Evolutionary conservation across 2,888 invertebrate genomes (phyloP), one percentile per base, ranked within the genome.

Genomic region (Cecidostiba fungosa): DNA sequence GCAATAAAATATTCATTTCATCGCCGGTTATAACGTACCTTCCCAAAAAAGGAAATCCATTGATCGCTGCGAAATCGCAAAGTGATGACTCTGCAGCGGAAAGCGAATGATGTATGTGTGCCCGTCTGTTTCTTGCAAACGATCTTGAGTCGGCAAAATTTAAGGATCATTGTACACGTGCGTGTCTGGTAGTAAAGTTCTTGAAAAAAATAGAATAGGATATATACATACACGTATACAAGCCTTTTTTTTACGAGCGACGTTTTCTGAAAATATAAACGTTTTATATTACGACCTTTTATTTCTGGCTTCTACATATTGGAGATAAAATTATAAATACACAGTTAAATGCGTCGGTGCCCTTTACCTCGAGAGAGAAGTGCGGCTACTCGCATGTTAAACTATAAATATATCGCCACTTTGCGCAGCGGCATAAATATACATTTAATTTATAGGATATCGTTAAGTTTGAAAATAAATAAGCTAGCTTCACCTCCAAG

Each of bases 371-470:
- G 12, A 66, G 26, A 14, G 12, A 66, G 26, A 14, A 66, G 62
- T 66, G 19, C 6, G 29, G 23, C 26, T n/a, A n/a, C n/a, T 23
- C 26, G 26, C 26, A 3, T 62, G 14, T 66, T 66, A 66, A 26
- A 23, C 62, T 66, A 66, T 26, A 66, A 66, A 66, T 66, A 66
- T 66, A 66, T 54, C 54, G 29, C 62, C 26, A 62, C 62, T n/a
- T n/a, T 59, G 6, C 5, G 59, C 23, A 59, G 59, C 6, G 23
- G 23, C 8, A 59, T 26, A 23, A 12, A 62, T 26, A 62, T n/a
- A 12, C 54, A n/a, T 54, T 54, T 54, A n/a, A 54, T 54, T 54
- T 3, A 19, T 14, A n/a, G 54, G 54, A n/a, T 59, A 23, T 59
- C 54, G n/a, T 59, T 59, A n/a, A 59, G n/a, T 59, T 66, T 3